Conservation (phyloP, 1,140 invertebrate species). For the Ips typographus region DNA sequence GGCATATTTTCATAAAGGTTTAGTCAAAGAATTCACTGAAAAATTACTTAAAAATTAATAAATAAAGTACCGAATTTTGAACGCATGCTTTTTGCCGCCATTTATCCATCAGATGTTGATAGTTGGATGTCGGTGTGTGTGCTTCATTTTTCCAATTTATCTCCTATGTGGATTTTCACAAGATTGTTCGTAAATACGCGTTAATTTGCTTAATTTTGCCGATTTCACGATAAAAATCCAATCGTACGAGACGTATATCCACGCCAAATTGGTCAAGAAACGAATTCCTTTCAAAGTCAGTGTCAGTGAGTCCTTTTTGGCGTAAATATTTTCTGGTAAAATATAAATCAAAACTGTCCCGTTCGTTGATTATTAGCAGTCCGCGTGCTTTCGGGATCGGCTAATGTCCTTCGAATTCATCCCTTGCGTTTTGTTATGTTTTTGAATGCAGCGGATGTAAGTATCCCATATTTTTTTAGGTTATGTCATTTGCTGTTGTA, state of each 20-base stretch:
- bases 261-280: not conserved
- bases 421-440: constrained; percentile 40
- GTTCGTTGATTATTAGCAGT: too few species aligned
- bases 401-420: constrained; percentile 21
- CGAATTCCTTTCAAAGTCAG: constrained; percentile 29
- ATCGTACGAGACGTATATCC: not conserved
- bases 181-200: not conserved
- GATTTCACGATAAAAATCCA: not conserved
- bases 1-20: too few species aligned
- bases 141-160: not conserved
- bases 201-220: not conserved
- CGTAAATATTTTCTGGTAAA: not conserved
- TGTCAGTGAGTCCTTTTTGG: constrained; percentile 30
- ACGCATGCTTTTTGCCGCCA: not conserved
- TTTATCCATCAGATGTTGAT: constrained; percentile 1
- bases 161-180: not conserved
- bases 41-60: not conserved
- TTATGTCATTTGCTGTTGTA: constrained; percentile 40
- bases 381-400: not conserved
- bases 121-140: not conserved
- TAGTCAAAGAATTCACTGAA: too few species aligned
- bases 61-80: not conserved
- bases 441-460: constrained; percentile 49
- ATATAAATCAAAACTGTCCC: not conserved
- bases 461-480: constrained; percentile 37